These are phyloP conservation scores for Nothura maculosa DNA, from an alignment of 2,797 vertebrate genomes.

Conservation along the genomic window DNA sequence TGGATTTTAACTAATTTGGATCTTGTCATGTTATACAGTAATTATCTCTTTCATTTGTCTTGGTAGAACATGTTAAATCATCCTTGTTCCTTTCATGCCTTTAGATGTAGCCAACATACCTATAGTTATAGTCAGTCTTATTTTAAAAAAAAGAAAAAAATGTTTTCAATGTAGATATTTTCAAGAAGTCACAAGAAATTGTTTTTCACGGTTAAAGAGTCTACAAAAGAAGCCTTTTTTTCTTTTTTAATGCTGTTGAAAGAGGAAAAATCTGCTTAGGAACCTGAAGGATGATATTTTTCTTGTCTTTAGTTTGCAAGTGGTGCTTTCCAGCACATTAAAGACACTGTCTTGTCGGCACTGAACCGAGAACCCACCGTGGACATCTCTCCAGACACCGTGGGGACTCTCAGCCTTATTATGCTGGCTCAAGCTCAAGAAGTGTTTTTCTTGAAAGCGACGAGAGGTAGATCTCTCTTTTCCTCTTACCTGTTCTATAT, in stretches of 20 bases:
- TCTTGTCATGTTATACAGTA: not conserved
- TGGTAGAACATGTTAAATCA: not conserved
- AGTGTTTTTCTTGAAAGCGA: constrained; percentile 98
- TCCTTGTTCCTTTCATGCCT: not conserved
- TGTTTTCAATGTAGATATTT: not conserved
- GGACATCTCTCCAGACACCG: constrained; percentile 97
- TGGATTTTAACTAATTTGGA: not conserved
- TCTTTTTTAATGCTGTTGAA: not conserved
- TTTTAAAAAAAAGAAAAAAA: not conserved
- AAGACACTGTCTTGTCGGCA: constrained; percentile 95
- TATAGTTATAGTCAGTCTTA: not conserved
- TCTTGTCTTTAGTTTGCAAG: constrained; percentile 89
- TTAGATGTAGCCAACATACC: not conserved
- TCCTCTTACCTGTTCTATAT: not conserved
- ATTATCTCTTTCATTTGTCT: not conserved
- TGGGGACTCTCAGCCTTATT: constrained; percentile 93
- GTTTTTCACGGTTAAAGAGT: not conserved
- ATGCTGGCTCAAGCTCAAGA: constrained; percentile 99
- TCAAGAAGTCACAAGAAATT: not conserved
- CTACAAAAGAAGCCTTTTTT: not conserved
- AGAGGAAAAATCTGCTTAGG: not conserved
- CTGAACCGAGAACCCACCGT: constrained; percentile 96
- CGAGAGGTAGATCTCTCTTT: constrained; percentile 86
- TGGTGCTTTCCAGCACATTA: constrained; percentile 96
- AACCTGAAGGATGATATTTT: not conserved